Evolutionary conservation across 1,140 invertebrate species (phyloP).

Genomic region (Colletes latitarsis): DNA sequence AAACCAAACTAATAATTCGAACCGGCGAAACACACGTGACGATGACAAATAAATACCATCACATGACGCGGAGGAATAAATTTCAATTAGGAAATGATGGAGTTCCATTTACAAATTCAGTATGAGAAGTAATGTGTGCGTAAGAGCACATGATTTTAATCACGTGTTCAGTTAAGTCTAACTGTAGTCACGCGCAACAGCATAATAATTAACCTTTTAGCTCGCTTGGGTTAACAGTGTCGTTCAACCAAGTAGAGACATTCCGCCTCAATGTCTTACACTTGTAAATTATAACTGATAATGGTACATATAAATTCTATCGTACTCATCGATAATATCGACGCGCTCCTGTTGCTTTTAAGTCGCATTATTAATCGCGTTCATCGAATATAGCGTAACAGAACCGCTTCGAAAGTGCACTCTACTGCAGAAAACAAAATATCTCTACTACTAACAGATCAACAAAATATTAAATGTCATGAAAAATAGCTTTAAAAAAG

Average conservation of each 20-base stretch:
- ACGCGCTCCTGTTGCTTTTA: no score
- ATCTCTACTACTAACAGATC: no score
- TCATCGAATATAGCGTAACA: no score
- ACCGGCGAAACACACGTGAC: constrained; percentile 4
- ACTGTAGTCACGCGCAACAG: constrained; percentile 45
- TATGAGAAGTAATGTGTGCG: constrained; percentile 35
- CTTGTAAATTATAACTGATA: background rate
- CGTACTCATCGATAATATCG: background rate
- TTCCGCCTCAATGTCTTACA: constrained; percentile 10
- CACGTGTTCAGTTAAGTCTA: constrained; percentile 45
- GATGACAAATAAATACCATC: constrained; percentile 18
- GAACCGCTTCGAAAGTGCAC: no score
- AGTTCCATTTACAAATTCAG: constrained; percentile 51
- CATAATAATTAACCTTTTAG: constrained; percentile 50
- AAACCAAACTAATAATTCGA: constrained; percentile 4
- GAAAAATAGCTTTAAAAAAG: no score
- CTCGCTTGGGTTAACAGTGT: constrained; percentile 31
- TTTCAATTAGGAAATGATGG: constrained; percentile 49
- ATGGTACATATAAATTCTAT: background rate
- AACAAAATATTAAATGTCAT: no score
- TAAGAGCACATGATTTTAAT: constrained; percentile 49
- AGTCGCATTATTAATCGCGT: no score
- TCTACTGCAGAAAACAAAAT: no score
- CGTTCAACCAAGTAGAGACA: constrained; percentile 45
- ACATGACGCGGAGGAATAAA: constrained; percentile 41